Evolutionary conservation across 2,797 vertebrate species (phyloP).

Genomic region (Leuciscus waleckii): DNA sequence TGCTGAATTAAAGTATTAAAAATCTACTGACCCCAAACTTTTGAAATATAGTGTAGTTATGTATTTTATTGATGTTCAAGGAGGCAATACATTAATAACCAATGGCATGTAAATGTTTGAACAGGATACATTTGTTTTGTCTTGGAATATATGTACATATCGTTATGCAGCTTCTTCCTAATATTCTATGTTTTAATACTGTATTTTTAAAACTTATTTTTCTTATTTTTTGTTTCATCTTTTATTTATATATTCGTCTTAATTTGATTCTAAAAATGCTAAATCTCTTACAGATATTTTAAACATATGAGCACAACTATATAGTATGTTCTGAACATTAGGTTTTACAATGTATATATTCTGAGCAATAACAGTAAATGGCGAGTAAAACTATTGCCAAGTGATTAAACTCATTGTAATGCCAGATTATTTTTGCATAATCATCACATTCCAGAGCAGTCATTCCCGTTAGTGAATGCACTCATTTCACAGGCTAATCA

Average conservation of each 20-base stretch:
- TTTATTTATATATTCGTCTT: not conserved
- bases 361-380: not conserved
- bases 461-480: not conserved
- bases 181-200: not conserved
- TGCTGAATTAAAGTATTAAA: not conserved
- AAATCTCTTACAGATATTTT: not conserved
- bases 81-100: not conserved
- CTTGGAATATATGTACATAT: not conserved
- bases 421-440: not conserved
- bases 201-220: not conserved
- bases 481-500: not conserved
- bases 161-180: not conserved
- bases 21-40: not conserved
- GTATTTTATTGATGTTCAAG: not conserved
- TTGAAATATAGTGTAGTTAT: not conserved
- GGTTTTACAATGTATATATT: not conserved
- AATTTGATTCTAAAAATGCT: not conserved
- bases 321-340: not conserved
- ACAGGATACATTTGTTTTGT: not conserved
- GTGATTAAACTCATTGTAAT: not conserved
- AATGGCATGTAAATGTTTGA: not conserved
- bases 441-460: not conserved
- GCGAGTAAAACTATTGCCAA: not conserved
- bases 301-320: not conserved
- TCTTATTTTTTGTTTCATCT: not conserved